Evolutionary conservation across 2,113 vertebrate genomes (phyloP), one percentile per base, ranked within the genome.

Genomic region (Triplophysa siluroides): DNA sequence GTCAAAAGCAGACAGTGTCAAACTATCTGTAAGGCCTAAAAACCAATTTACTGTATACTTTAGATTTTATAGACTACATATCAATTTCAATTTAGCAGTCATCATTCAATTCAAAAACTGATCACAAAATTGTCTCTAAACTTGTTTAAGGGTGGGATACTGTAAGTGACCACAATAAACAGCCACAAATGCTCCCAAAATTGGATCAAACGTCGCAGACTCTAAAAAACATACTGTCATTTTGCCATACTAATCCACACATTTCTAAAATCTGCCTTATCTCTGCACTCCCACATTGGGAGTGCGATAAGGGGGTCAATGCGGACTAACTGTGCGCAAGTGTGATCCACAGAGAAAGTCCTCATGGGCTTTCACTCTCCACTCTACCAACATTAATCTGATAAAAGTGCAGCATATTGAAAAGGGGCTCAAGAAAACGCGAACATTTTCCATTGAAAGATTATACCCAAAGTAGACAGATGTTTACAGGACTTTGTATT

Each of bases 361-460:
- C 92, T 87, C 83, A 88, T 85, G 52, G 74, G 58, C 68, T 73
- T 68, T 78, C 50, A 23, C 70, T 68, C 74, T 24, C 80, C 78
- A 23, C 85, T 79, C 87, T 83, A 92, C 90, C 85, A 90, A 91
- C 41, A 64, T 87, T 95, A 92, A 94, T 91, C 94, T 93, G 91
- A 91, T 90, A 89, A 93, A 90, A 88, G 47, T 52, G 41, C 91
- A 91, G 92, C 93, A 95, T 94, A 94, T 90, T 95, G 94, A 94
- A 92, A 91, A 84, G 86, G 82, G 86, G 90, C 92, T 94, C 91
- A 93, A 93, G 90, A 92, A 92, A 76, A 94, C 92, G 92, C 91
- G 86, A 93, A 94, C 87, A 94, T 92, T 94, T 95, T 94, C 92
- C 94, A 95, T 92, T 93, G 86, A 87, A 85, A 93, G 93, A 96